Base-by-base conservation (phyloP, 2,888 invertebrate species). In the Melinaea marsaeus region DNA sequence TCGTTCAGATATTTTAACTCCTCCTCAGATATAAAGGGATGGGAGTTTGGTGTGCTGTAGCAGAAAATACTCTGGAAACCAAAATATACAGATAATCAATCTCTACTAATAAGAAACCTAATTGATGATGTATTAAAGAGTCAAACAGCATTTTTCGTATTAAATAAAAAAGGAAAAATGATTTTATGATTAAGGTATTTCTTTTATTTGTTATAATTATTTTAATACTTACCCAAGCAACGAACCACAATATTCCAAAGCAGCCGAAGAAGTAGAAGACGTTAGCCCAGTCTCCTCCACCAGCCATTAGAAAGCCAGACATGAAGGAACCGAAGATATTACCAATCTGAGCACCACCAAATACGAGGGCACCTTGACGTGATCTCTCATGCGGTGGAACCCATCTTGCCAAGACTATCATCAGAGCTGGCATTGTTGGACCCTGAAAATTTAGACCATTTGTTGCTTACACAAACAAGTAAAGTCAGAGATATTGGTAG, bases 401-500 rank as follows among this genome's bases (percentile, higher is more conserved):
- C 93, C 93, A 94, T 54, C 92, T 85, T 0, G 93, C 92, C 45
- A 93, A 78, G 4, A 94, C 86, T 51, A 92, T 92, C 83, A 93
- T 93, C 74, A 95, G 88, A 0, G 94, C 94, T 62, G 92, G 93
- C 87, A 94, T 96, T 1, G 95, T 95, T 2, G 95, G 95, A 42
- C 96, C 96, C 92, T 93, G 78, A 11, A 42, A 42, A 42, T 3
- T 42, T 42, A 9, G 42, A 9, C 6, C 9, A 9, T 42, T 42
- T 9, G 22, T 42, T 42, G 7, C 0, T 42, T 42, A 32, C 9
- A 0, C 32, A 47, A 34, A 60, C 13, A 45, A 42, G 42, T 9
- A 37, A 6, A 7, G 7, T 7, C 4, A 2, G 2, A 37, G 4
- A 37, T 37, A 2, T 37, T 7, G 4, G 37, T 37, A 22, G 22